Evolutionary conservation across 1,140 invertebrate species (phyloP), one percentile per base, ranked within the genome.

Genomic region (Cherax destructor): DNA sequence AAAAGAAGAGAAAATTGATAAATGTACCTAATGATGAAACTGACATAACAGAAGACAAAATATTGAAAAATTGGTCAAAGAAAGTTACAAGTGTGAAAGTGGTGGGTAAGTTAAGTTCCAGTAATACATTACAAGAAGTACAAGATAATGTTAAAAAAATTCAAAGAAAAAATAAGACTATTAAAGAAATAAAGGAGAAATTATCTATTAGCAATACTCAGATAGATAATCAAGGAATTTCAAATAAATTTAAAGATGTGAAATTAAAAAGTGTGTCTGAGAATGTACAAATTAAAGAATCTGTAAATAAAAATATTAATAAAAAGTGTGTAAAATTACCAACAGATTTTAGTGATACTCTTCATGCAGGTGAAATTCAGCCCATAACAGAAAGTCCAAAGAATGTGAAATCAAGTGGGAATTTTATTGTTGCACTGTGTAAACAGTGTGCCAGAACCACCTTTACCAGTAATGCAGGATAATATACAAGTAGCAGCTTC

Each of bases 1-100:
- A 24, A 81, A 81, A 81, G 50, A 81, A 81, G 10, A 81, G 16
- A 59, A 81, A 59, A 59, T 56, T 59, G 16, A 7, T 30, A n/a
- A 74, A 30, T 74, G 21, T 11, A 52, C 18, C 11, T 74, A 9
- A 21, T 74, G 69, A 30, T 74, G 30, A 5, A 6, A 10, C 9
- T 30, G 65, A 69, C 5, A 18, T 6, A 9, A 74, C 24, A 74
- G 69, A 74, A 30, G 69, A 74, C 6, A 9, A 30, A 30, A 74
- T 11, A 5, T 24, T 30, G 24, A 74, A 30, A 16, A 74, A 30
- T 9, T 16, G 41, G 69, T 11, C 69, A 74, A 74, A 74, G n/a
- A 74, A 74, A 74, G 30, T 30, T 16, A 86, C 78, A 65, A 59
- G 30, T 41, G 50, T 41, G 69, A 61, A 18, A 11, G 21, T 74